A percentile compares a stretch with the other conserved stretches of the same genome.
Evolutionary conservation across 2,797 vertebrate genomes (phyloP).

Genomic region (Scolopax rusticola): DNA sequence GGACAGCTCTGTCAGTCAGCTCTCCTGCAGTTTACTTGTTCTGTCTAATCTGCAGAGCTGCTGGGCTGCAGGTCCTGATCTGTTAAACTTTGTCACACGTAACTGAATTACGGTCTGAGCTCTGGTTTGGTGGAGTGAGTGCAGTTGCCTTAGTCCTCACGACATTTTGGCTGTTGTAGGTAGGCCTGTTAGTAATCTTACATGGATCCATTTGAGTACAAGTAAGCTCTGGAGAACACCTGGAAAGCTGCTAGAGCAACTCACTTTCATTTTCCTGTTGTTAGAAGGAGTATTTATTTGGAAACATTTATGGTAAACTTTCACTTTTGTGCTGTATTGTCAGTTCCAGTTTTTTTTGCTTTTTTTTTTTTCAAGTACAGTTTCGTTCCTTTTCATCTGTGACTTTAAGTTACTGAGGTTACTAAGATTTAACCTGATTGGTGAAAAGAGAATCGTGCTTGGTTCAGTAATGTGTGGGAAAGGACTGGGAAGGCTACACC

Average conservation of each 20-base stretch:
- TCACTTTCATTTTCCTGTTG: background rate
- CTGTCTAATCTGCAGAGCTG: background rate
- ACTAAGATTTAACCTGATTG: background rate
- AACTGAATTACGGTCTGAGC: background rate
- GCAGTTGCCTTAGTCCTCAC: background rate
- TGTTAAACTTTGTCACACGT: background rate
- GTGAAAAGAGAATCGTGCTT: background rate
- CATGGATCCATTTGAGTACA: rapidly evolving
- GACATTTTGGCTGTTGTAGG: background rate
- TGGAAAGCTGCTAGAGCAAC: background rate
- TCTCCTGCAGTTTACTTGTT: background rate
- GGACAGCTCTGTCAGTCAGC: background rate
- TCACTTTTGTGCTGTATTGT: background rate
- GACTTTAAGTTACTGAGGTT: background rate
- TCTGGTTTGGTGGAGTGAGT: background rate
- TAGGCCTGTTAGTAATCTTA: background rate
- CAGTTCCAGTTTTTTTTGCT: rapidly evolving
- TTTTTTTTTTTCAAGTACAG: background rate
- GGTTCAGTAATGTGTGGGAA: background rate
- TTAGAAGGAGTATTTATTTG: background rate
- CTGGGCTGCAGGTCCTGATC: background rate
- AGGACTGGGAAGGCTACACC: background rate
- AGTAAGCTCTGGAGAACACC: background rate
- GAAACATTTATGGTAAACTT: background rate
- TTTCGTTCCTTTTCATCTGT: background rate